Percentiles rank a stretch among this genome's conserved stretches.
Evolutionary conservation across 2,797 vertebrate species (phyloP).

Genomic region (Simalia tracyae): DNA sequence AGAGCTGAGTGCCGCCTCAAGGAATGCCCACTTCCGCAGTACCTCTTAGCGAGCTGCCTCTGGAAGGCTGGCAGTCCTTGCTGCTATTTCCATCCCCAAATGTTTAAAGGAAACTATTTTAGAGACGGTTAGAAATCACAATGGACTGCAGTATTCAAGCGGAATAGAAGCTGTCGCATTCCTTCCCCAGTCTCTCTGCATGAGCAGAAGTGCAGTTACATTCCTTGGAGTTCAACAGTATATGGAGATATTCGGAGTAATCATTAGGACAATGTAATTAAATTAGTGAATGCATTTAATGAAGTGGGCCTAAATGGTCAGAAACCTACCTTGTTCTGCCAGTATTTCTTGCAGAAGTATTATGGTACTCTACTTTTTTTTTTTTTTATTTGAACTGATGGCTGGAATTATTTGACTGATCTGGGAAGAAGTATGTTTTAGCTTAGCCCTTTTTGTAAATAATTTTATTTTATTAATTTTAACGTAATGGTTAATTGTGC

Average conservation of each 20-base stretch:
- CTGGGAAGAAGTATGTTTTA: slow-evolving; percentile 47
- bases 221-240: slow-evolving; percentile 34
- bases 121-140: not conserved
- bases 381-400: slow-evolving; percentile 39
- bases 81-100: not conserved
- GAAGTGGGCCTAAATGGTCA: slow-evolving; percentile 33
- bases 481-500: slow-evolving; percentile 43
- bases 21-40: not conserved
- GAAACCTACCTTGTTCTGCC: slow-evolving; percentile 21
- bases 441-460: slow-evolving; percentile 53
- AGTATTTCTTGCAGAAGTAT: slow-evolving; percentile 40
- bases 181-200: not conserved
- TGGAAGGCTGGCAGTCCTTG: slow-evolving; percentile 17
- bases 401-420: slow-evolving; percentile 52
- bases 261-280: slow-evolving; percentile 41
- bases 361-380: slow-evolving; percentile 18
- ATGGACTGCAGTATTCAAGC: not conserved
- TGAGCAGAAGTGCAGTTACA: not conserved
- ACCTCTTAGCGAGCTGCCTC: not conserved
- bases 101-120: not conserved
- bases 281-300: slow-evolving; percentile 47
- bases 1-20: slow-evolving; percentile 69
- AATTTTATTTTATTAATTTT: slow-evolving; percentile 55
- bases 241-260: slow-evolving; percentile 38
- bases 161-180: not conserved